Evolutionary conservation across 2,797 vertebrate species (phyloP), one percentile per base, ranked within the genome.

Genomic region (Coendou prehensilis): DNA sequence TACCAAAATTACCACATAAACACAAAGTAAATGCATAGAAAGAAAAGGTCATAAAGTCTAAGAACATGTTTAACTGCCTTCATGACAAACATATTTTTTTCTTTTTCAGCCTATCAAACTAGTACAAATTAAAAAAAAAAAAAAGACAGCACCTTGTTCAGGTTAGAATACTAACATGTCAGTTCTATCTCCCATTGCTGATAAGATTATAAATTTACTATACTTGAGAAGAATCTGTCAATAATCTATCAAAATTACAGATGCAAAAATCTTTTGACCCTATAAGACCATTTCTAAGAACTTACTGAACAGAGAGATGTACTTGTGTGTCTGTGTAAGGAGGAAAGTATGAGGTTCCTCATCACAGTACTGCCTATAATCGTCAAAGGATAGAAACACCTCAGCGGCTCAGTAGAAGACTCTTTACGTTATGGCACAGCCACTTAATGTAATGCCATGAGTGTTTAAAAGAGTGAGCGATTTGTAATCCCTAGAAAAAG

Each of bases 401-500:
- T 80, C 30, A 57, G 69, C 61, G 9, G 50, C 75, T 82, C 50
- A 93, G 37, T 10, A 52, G 37, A 30, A 14, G n/a, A 92, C 2
- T 91, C 26, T 64, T 85, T 85, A 88, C 78, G 86, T 52, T 63
- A 67, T 47, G n/a, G 71, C 45, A 14, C 11, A 26, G 23, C 73
- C 37, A 71, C 80, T 92, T 28, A 57, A 20, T 33, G 2, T 28
- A 82, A 78, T 41, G n/a, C 18, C 17, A 30, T 22, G 17, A 89
- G 2, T 78, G 11, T 33, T 95, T 67, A 28, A 91, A 95, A 93
- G 47, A 89, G 73, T 13, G 33, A 83, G 85, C 8, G 73, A 78
- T 4, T 64, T 73, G 14, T 33, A 82, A 54, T 22, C 61, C 57
- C 26, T 59, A 61, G 22, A 45, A 37, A 85, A 80, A 64, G 45